Conservation (phyloP, 1,140 invertebrate genomes). For the Trichogramma pretiosum region DNA sequence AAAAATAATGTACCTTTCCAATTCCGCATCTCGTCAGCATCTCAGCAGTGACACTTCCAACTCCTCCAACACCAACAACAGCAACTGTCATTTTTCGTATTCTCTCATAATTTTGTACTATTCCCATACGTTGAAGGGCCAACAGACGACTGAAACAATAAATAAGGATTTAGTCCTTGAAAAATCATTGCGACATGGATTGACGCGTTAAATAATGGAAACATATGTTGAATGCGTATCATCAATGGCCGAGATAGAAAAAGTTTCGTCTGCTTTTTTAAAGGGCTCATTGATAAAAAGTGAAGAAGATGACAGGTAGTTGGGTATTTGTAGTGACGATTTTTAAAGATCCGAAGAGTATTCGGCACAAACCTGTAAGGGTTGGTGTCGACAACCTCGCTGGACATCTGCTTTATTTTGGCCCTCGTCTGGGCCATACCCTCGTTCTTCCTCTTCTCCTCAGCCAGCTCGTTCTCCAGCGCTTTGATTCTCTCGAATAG, state of each 20-base stretch:
- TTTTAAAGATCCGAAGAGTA: too few relatives aligned
- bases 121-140: conserved; percentile 98
- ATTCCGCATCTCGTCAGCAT: conserved; percentile 98
- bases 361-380: conserved; percentile 93
- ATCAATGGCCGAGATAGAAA: too few relatives aligned
- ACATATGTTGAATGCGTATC: too few relatives aligned
- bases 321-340: background rate
- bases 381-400: conserved; percentile 95
- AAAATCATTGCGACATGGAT: too few relatives aligned
- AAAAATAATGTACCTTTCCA: conserved; percentile 67
- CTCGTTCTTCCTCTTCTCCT: conserved; percentile 37
- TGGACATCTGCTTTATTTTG: conserved; percentile 60
- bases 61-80: conserved; percentile 96
- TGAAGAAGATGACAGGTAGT: too few relatives aligned
- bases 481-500: conserved; percentile 44
- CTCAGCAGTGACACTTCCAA: conserved; percentile 98
- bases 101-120: conserved; percentile 96
- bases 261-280: too few relatives aligned
- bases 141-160: conserved; percentile 86
- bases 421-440: conserved; percentile 22
- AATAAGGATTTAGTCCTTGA: conserved; percentile 3
- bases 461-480: conserved; percentile 49
- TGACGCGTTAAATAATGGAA: too few relatives aligned
- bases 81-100: conserved; percentile 87
- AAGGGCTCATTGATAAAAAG: too few relatives aligned